Base-by-base conservation (phyloP, 37 sponge, comb jelly and placozoan genomes). In the Lycopodina hypogea region DNA sequence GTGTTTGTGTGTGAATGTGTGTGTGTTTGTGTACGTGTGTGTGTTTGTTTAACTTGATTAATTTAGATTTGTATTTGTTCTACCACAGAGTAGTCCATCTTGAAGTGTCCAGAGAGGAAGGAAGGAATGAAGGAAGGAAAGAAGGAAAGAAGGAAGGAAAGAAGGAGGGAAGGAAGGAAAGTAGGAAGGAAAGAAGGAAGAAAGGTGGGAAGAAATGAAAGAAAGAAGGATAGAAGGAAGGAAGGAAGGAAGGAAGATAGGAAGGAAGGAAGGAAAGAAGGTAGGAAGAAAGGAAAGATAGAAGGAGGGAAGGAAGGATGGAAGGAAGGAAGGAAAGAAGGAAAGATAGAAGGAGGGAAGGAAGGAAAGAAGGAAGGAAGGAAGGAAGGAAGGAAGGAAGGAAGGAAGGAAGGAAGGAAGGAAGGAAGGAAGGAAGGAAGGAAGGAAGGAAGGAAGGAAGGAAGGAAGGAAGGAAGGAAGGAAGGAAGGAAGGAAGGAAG, bases 341-440 rank as follows among this genome's bases (percentile, higher is more conserved):
- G 26, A 28, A 66, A 36, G 26, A 28, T 30, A 36, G 26, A 28
- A 66, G 78, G 58, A 62, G 62, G 78, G 58, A 62, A 77, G 78
- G 58, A 62, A 62, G 78, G 58, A 62, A 77, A 66, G 58, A 62
- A 62, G 78, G 58, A 62, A 77, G 78, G 58, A 62, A 62, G 78
- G 58, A 62, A 77, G 78, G 58, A 62, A 77, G 78, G 58, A 62
- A 77, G 78, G 58, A 40, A 77, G 78, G 58, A 62, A 77, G 78
- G 58, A 62, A 77, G 78, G 58, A 62, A 77, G 78, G 48, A 62
- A 77, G 78, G 58, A 62, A n/a, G n/a, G n/a, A n/a, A 77, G 78
- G 34, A 62, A 77, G 78, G 58, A 62, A 77, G 78, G 34, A 62
- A 77, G 78, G 58, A 62, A 77, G 78, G 58, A 62, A 77, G 78